Evolutionary conservation across 2,888 invertebrate genomes (phyloP).

Genomic region (Lacanobia wlatinum): DNA sequence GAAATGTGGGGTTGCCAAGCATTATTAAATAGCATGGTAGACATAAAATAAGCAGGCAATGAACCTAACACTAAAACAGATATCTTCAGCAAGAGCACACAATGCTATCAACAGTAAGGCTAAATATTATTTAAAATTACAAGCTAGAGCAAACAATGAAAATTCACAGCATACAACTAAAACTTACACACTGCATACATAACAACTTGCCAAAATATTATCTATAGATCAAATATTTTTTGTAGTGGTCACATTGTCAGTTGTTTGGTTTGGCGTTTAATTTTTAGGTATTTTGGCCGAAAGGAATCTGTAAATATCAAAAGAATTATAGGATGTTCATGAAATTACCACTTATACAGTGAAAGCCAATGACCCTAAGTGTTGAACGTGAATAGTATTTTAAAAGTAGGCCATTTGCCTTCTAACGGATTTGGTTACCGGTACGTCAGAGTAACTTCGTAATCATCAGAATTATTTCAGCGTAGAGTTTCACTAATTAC

Average conservation of each 20-base stretch:
- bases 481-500: conserved; percentile 47
- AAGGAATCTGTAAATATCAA: conserved; percentile 85
- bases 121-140: not conserved
- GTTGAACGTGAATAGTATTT: conserved; percentile 80
- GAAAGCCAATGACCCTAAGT: conserved; percentile 66
- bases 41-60: not conserved
- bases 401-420: conserved; percentile 79
- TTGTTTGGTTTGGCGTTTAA: conserved; percentile 70
- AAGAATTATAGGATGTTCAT: conserved; percentile 72
- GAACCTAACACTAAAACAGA: not conserved
- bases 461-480: conserved; percentile 68
- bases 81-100: not conserved
- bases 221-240: conserved; percentile 1
- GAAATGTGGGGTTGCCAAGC: too few species aligned
- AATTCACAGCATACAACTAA: not conserved
- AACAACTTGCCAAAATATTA: too few species aligned
- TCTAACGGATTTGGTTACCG: conserved; percentile 88
- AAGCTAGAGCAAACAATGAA: not conserved
- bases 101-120: not conserved
- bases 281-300: conserved; percentile 67
- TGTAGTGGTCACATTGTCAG: conserved; percentile 58
- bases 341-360: conserved; percentile 68
- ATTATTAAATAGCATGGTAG: not conserved
- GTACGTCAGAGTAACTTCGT: conserved; percentile 81
- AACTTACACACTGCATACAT: too few species aligned